Evolutionary conservation across 2,888 invertebrate species (phyloP).

Genomic region (Leptopilina myrica): DNA sequence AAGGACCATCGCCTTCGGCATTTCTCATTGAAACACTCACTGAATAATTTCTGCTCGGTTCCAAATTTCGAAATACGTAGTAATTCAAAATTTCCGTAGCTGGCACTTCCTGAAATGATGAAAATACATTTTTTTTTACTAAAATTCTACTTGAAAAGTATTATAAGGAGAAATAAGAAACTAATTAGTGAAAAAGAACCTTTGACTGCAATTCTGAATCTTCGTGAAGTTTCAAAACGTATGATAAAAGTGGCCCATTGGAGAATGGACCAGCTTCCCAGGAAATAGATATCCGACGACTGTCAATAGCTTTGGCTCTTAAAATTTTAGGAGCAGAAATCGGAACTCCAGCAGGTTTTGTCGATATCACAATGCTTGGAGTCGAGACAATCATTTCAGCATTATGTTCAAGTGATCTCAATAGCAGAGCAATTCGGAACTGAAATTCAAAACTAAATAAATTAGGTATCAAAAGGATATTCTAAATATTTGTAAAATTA

Average conservation of each 20-base stretch:
- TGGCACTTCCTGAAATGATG: constrained; percentile 83
- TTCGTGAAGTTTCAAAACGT: constrained; percentile 84
- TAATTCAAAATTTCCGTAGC: constrained; percentile 82
- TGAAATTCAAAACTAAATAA: constrained; percentile 73
- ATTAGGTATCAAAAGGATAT: no score
- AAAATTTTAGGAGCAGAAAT: constrained; percentile 87
- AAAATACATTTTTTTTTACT: neutral
- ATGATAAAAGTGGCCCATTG: constrained; percentile 92
- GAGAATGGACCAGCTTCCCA: constrained; percentile 93
- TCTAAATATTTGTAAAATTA: no score
- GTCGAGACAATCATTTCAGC: constrained; percentile 85
- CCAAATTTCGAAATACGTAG: constrained; percentile 87
- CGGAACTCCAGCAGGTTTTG: constrained; percentile 85
- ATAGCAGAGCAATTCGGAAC: constrained; percentile 91
- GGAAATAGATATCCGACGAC: constrained; percentile 89
- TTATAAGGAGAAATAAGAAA: constrained; percentile 27
- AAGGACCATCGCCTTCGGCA: constrained; percentile 87
- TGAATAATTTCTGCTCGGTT: constrained; percentile 85
- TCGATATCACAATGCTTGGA: constrained; percentile 87
- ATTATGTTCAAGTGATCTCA: constrained; percentile 81
- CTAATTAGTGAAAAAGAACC: constrained; percentile 74
- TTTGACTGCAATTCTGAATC: constrained; percentile 82
- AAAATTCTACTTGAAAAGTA: neutral
- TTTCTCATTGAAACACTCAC: constrained; percentile 90
- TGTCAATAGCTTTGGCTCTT: constrained; percentile 87